These are phyloP conservation scores for Sciaenops ocellatus DNA, from an alignment of 2,797 vertebrate species.

Conservation along the genomic window DNA sequence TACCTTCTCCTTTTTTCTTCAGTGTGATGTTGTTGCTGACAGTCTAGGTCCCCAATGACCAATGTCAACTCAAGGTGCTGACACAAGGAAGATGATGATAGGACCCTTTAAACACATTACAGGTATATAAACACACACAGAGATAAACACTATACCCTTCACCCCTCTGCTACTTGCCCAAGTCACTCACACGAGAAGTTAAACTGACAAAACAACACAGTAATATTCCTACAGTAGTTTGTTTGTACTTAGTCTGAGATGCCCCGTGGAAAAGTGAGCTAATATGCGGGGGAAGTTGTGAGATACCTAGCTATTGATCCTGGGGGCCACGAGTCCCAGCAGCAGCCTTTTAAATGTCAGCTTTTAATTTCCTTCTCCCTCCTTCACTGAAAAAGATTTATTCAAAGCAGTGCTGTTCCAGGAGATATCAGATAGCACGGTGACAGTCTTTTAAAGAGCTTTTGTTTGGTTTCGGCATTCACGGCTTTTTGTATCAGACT, in stretches of 20 bases:
- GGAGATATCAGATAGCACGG: constrained; percentile 84
- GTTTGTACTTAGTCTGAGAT: constrained; percentile 69
- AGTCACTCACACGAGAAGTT: constrained; percentile 37
- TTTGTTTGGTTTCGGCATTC: constrained; percentile 85
- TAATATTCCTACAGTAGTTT: constrained; percentile 67
- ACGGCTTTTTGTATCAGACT: constrained; percentile 81
- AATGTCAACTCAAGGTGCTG: constrained; percentile 72
- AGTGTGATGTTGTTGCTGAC: constrained; percentile 58
- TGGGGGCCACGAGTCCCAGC: constrained; percentile 71
- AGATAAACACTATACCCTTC: not conserved
- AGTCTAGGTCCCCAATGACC: constrained; percentile 63
- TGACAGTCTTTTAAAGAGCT: constrained; percentile 85
- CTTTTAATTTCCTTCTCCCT: constrained; percentile 83
- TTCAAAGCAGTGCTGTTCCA: constrained; percentile 82
- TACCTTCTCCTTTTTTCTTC: constrained; percentile 23
- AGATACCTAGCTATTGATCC: constrained; percentile 80
- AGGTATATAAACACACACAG: constrained; percentile 41
- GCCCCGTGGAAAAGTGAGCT: constrained; percentile 71
- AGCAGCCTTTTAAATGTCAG: constrained; percentile 82
- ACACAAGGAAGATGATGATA: constrained; percentile 52
- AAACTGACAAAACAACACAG: constrained; percentile 68
- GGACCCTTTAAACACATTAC: constrained; percentile 51
- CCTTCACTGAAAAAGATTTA: constrained; percentile 77
- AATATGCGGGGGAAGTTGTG: constrained; percentile 73
- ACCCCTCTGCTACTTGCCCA: constrained; percentile 4